These are phyloP conservation scores for Semicossyphus pulcher DNA, from an alignment of 2,113 vertebrate species.

Conservation along the genomic window DNA sequence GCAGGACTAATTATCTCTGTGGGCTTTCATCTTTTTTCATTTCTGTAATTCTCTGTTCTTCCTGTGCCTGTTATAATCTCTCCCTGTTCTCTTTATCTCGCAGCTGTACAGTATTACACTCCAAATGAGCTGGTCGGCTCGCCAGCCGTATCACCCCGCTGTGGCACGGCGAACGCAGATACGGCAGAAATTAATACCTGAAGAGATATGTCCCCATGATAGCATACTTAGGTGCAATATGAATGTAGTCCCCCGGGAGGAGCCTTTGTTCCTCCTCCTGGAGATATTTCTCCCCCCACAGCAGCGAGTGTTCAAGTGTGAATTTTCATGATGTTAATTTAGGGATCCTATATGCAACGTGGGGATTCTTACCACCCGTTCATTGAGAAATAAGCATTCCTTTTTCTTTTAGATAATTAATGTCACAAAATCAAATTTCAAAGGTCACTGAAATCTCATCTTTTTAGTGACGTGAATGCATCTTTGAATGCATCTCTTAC, in stretches of 20 bases:
- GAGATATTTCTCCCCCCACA: slow-evolving; percentile 21
- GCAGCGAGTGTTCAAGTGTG: neutral
- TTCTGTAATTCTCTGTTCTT: slow-evolving; percentile 66
- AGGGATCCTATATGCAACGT: neutral
- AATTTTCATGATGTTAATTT: slow-evolving; percentile 29
- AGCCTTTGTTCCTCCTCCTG: slow-evolving; percentile 45
- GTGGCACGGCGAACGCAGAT: slow-evolving; percentile 43
- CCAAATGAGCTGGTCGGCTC: slow-evolving; percentile 66
- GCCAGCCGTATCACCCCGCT: slow-evolving; percentile 50
- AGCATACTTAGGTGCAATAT: slow-evolving; percentile 52
- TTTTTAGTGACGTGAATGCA: too few relatives aligned
- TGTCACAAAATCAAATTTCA: too few relatives aligned
- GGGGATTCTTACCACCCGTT: slow-evolving; percentile 9
- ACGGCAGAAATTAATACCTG: slow-evolving; percentile 75
- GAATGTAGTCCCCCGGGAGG: slow-evolving; percentile 53
- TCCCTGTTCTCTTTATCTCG: slow-evolving; percentile 70
- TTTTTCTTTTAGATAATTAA: too few relatives aligned
- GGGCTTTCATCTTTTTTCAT: slow-evolving; percentile 75
- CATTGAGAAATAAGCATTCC: too few relatives aligned
- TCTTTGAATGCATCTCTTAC: neutral
- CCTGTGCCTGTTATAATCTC: slow-evolving; percentile 61
- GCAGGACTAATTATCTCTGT: slow-evolving; percentile 76
- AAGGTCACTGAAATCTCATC: too few relatives aligned
- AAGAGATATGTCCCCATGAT: slow-evolving; percentile 67
- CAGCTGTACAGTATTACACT: slow-evolving; percentile 70